phyloP scores from a whole-genome alignment of 92 coral and sea anemone species.

The Porites evermanni region DNA sequence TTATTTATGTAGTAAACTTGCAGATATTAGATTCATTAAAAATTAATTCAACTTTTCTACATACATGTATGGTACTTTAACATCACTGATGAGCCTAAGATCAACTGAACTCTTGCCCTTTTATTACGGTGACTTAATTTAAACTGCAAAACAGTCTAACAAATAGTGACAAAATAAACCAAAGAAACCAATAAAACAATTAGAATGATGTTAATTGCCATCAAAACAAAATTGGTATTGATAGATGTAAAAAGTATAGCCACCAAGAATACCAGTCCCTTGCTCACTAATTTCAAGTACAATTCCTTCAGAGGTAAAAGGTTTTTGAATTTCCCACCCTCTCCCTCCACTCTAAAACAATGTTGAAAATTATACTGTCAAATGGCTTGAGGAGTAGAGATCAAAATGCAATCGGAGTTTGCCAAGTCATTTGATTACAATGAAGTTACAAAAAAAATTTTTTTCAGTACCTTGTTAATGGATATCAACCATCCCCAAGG shows the following conservation, averaged over 20 bases:
- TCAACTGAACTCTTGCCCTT: constrained; percentile 15
- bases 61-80: constrained; percentile 1
- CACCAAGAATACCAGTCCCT: constrained; percentile 15
- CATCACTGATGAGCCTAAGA: constrained; percentile 1
- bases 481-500: neutral
- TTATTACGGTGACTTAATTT: neutral
- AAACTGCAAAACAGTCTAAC: neutral
- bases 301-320: constrained; percentile 14
- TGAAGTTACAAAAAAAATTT: neutral
- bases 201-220: constrained; percentile 7
- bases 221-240: constrained; percentile 16
- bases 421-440: neutral
- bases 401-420: neutral
- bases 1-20: neutral
- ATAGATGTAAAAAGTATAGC: constrained; percentile 17
- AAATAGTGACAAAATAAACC: neutral
- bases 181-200: constrained; percentile 13
- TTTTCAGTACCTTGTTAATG: constrained; percentile 44
- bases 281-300: constrained; percentile 6
- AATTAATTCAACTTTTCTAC: constrained; percentile 17
- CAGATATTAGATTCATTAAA: constrained; percentile 11
- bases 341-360: constrained; percentile 4
- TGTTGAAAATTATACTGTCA: neutral
- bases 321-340: constrained; percentile 14
- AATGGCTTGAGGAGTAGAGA: constrained; percentile 4